These are phyloP conservation scores for Oxyruncus cristatus DNA, from an alignment of 2,113 vertebrate species.

Conservation along the genomic window DNA sequence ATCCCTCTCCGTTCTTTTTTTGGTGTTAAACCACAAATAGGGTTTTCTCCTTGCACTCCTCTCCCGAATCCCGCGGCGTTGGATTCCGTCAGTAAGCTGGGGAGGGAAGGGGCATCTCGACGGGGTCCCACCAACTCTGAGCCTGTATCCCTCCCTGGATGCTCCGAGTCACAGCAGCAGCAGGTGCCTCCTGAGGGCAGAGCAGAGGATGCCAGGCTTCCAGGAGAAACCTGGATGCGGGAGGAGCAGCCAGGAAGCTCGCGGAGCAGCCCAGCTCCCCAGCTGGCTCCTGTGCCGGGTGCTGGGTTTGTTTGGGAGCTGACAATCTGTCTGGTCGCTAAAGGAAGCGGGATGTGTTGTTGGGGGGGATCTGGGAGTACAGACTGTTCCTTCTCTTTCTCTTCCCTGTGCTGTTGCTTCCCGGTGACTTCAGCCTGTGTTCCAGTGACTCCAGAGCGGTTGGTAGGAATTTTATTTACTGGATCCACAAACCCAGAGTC, in stretches of 20 bases:
- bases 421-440: neutral
- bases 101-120: neutral
- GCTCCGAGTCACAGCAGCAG: neutral
- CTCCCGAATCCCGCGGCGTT: rapidly evolving
- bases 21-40: neutral
- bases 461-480: rapidly evolving
- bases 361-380: neutral
- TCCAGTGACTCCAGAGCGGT: neutral
- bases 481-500: neutral
- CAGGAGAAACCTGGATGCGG: neutral
- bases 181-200: neutral
- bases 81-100: rapidly evolving
- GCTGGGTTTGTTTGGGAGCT: neutral
- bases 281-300: neutral
- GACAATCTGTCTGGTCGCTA: neutral
- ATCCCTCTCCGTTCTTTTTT: neutral
- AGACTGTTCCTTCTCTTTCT: neutral
- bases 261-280: neutral
- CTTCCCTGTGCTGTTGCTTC: neutral
- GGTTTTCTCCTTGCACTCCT: neutral
- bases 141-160: rapidly evolving
- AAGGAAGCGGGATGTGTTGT: neutral
- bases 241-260: neutral
- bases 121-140: rapidly evolving
- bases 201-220: neutral